These are phyloP conservation scores for Torymus tubicola DNA, from an alignment of 2,888 invertebrate species.

Conservation along the genomic window DNA sequence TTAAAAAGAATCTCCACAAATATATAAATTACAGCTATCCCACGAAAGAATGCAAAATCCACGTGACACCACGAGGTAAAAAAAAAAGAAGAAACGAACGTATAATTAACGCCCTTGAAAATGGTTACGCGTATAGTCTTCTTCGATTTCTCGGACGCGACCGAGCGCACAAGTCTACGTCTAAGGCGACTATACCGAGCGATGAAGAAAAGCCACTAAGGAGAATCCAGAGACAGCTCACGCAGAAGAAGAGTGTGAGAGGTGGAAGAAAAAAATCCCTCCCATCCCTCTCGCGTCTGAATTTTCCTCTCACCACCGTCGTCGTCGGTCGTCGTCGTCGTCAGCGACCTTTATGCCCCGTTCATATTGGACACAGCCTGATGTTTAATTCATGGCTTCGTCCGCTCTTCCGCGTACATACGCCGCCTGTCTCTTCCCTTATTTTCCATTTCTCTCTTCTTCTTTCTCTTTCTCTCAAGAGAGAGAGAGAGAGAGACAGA, in stretches of 20 bases:
- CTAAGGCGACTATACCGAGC: neutral
- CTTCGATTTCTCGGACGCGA: neutral
- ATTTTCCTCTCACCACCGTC: constrained; percentile 25
- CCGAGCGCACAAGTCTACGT: neutral
- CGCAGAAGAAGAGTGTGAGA: neutral
- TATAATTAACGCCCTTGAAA: constrained; percentile 28
- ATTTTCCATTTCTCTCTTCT: constrained; percentile 17
- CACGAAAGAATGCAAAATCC: neutral
- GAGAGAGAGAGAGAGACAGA: too few relatives aligned
- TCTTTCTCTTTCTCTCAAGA: neutral
- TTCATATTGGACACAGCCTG: constrained; percentile 45
- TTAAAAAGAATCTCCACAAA: neutral
- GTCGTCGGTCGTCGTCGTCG: constrained; percentile 1
- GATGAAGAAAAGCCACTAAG: neutral
- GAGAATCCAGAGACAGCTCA: constrained; percentile 6
- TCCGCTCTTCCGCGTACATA: constrained; percentile 39
- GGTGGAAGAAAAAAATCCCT: neutral
- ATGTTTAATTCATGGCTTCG: constrained; percentile 53
- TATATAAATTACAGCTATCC: neutral
- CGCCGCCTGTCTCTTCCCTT: constrained; percentile 5
- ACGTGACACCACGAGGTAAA: neutral
- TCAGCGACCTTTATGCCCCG: constrained; percentile 35
- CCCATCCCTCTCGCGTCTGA: constrained; percentile 8
- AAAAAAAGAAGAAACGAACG: neutral
- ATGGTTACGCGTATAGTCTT: neutral